Conservation (phyloP, 2,113 vertebrate species). For the Ameiurus melas region DNA sequence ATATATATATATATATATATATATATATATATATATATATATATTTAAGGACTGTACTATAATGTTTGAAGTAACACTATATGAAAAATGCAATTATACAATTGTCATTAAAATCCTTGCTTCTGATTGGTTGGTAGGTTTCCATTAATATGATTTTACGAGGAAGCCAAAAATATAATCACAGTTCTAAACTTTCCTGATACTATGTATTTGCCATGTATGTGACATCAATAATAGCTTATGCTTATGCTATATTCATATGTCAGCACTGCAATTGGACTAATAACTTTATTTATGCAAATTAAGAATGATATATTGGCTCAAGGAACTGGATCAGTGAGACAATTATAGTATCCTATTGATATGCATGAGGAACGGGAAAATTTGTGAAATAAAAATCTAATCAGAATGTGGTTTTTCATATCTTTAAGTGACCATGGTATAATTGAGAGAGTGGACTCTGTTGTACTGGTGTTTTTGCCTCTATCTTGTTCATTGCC, state of each 20-base stretch:
- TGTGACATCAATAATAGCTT: constrained; percentile 6
- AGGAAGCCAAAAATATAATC: constrained; percentile 9
- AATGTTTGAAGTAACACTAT: not conserved
- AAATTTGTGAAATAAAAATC: constrained; percentile 11
- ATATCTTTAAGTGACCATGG: not conserved
- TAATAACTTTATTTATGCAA: constrained; percentile 28
- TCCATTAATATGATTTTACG: not conserved
- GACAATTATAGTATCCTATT: constrained; percentile 5
- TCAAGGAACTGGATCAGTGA: not conserved
- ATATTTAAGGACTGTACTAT: too few species aligned
- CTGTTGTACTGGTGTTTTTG: not conserved
- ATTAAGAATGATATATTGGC: constrained; percentile 9
- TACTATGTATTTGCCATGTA: constrained; percentile 1
- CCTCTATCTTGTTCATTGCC: not conserved
- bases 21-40: too few species aligned
- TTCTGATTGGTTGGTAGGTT: not conserved
- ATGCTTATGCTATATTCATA: not conserved
- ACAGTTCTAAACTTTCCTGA: not conserved
- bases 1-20: too few species aligned
- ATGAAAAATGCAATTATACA: not conserved
- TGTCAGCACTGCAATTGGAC: not conserved
- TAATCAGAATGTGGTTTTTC: constrained; percentile 7
- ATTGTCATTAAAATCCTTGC: not conserved
- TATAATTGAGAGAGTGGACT: not conserved
- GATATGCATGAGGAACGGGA: not conserved